Evolutionary conservation across 2,113 vertebrate genomes (phyloP).

Genomic region (Mastomys coucha): DNA sequence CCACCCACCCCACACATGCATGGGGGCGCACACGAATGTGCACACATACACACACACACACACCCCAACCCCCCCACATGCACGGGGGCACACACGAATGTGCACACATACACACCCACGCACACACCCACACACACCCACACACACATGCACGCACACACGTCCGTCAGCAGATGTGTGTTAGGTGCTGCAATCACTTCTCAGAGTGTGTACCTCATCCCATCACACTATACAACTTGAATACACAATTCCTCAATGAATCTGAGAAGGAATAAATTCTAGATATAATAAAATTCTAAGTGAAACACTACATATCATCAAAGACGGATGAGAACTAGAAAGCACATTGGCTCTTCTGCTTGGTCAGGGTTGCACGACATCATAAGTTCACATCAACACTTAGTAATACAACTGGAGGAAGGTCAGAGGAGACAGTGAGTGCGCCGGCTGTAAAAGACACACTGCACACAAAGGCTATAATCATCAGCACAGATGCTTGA

Average conservation of each 20-base stretch:
- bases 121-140: background rate
- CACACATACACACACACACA: no score
- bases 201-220: background rate
- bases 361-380: background rate
- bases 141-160: background rate
- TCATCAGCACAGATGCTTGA: background rate
- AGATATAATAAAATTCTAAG: background rate
- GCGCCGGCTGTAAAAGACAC: background rate
- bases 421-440: background rate
- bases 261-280: background rate
- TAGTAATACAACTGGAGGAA: background rate
- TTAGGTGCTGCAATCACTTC: background rate
- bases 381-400: constrained; percentile 12
- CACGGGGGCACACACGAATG: no score
- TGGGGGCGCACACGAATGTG: no score
- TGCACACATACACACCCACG: no score
- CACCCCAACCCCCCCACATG: no score
- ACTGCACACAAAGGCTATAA: background rate
- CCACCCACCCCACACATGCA: no score
- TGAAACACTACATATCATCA: background rate
- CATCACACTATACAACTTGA: background rate
- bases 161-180: background rate
- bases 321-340: background rate
- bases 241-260: background rate
- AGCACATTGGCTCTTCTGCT: background rate